These are phyloP conservation scores for Myotis vivesi DNA, from an alignment of 2,797 vertebrate species.

Conservation along the genomic window DNA sequence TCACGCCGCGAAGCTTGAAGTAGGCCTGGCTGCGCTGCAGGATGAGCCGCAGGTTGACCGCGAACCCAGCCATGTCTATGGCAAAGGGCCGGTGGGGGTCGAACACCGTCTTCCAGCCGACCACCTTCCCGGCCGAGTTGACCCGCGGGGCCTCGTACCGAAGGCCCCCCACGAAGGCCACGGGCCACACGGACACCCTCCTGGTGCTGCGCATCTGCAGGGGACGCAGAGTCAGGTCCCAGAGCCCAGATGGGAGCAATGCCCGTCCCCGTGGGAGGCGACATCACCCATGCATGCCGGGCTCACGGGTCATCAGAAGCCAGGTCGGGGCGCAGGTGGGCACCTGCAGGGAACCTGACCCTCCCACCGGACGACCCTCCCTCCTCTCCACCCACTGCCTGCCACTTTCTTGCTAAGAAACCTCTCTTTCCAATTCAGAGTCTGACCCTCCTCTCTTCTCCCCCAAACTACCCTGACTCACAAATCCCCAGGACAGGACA, in stretches of 20 bases:
- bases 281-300: background rate
- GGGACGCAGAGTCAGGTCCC: slow-evolving; percentile 32
- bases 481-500: background rate
- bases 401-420: background rate
- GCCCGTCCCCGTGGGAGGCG: background rate
- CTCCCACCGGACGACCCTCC: background rate
- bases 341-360: background rate
- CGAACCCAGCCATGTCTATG: slow-evolving; percentile 99
- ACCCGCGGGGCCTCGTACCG: slow-evolving; percentile 97
- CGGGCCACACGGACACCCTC: slow-evolving; percentile 98
- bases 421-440: background rate
- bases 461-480: background rate
- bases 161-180: slow-evolving; percentile 96
- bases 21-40: slow-evolving; percentile 97
- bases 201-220: slow-evolving; percentile 95
- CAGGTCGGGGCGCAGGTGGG: background rate
- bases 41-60: slow-evolving; percentile 95
- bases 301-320: background rate
- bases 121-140: slow-evolving; percentile 96
- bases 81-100: slow-evolving; percentile 98
- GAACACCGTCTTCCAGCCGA: slow-evolving; percentile 98
- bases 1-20: slow-evolving; percentile 97
- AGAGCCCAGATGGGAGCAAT: background rate
- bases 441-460: background rate
- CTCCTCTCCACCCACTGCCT: background rate